Base-by-base conservation (phyloP, 2,113 vertebrate species). In the Microtus oregoni region DNA sequence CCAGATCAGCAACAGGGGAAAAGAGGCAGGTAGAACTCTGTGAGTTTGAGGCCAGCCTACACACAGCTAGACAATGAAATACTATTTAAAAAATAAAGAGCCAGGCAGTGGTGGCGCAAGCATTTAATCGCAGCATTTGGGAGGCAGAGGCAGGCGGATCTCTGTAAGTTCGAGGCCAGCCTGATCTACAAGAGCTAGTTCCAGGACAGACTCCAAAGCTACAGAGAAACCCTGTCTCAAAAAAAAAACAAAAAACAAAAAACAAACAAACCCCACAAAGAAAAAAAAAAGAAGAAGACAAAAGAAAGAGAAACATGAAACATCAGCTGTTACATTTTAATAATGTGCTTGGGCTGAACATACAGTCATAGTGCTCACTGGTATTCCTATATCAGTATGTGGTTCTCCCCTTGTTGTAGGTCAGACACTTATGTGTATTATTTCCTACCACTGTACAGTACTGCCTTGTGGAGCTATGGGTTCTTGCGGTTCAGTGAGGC, bases 231-330 rank as follows among this genome's bases (percentile, higher is more conserved):
- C 22, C 79, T 41, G 22, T 41, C 13, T 61, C 12, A n/a, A n/a
- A 58, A 82, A 82, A 22, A 83, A 1, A 41, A n/a, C 19, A 11
- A 50, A 55, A 17, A 58, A 58, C 2, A 50, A 55, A 17, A 58
- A 58, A 58, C 17, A 58, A 19, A 58, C 17, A 19, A 58, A 19
- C 17, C 55, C 55, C 52, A 83, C 12, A 28, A n/a, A 61, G 14
- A 58, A 58, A 22, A 58, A 58, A 20, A 20, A 2, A 44, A 44
- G 44, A 58, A 7, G 58, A 58, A 58, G 55, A 58, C 17, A 4
- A 82, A 22, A 63, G 22, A 63, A 26, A 63, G 22, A 94, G 78
- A 97, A 20, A n/a, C 44, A 52, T 52, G 78, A 97, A 20, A n/a
- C 44, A 52, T 52, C 41, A 10, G 26, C 17, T 82, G 65, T 7